A percentile compares a stretch with the other conserved stretches of the same genome.
Conservation (phyloP, 2,113 vertebrate genomes). For the Paradoxurus hermaphroditus region DNA sequence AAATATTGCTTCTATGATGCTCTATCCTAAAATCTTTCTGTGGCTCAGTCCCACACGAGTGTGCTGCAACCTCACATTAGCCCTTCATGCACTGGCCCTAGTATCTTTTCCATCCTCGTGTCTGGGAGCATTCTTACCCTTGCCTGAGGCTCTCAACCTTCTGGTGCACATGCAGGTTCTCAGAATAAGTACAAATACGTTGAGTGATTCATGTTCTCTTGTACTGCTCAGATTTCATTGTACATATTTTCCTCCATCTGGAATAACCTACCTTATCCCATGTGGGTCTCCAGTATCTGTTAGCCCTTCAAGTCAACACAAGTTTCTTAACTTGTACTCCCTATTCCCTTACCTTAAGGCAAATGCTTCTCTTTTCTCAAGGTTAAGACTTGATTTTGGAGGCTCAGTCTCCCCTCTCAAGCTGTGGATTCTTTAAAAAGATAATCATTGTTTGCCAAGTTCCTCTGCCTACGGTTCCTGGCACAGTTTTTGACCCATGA, state of each 20-base stretch:
- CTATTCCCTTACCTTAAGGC: not conserved
- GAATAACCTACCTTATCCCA: not conserved
- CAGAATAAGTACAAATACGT: not conserved
- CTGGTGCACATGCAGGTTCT: not conserved
- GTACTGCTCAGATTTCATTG: not conserved
- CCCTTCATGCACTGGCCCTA: not conserved
- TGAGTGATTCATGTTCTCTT: not conserved
- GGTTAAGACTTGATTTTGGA: not conserved
- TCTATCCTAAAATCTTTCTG: not conserved
- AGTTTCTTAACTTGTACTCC: not conserved
- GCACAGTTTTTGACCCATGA: not conserved
- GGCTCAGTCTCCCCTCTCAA: not conserved
- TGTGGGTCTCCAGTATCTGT: not conserved
- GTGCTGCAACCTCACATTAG: accelerated
- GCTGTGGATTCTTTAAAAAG: not conserved
- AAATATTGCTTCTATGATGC: not conserved
- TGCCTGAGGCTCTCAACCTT: not conserved
- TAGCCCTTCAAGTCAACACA: not conserved
- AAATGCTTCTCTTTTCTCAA: not conserved
- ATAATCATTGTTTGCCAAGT: not conserved
- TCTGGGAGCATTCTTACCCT: not conserved
- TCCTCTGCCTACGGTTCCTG: not conserved
- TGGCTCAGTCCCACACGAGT: not conserved
- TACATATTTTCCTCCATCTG: too few species aligned
- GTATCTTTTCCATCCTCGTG: not conserved